Conservation (phyloP, 2,888 invertebrate genomes). For the Habroteleia sp. region DNA sequence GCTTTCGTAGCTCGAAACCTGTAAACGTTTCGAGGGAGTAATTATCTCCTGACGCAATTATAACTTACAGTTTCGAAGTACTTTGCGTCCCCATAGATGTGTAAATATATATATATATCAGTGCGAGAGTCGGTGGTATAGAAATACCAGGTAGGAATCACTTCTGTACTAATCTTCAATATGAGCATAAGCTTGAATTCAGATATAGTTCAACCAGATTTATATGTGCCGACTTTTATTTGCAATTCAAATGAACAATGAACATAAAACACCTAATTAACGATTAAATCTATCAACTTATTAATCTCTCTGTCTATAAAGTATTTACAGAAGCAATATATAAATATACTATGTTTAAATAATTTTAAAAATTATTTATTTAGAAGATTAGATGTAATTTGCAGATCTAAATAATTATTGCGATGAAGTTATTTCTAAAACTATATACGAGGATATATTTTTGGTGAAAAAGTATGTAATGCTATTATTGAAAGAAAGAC, state of each 20-base stretch:
- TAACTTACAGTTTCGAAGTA: slow-evolving; percentile 69
- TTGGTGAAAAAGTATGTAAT: too few species aligned
- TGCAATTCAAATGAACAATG: background rate
- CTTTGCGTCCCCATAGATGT: slow-evolving; percentile 39
- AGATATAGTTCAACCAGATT: background rate
- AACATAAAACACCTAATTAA: background rate
- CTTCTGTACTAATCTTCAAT: background rate
- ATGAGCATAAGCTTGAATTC: background rate
- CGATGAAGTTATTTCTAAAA: too few species aligned
- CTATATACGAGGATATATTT: too few species aligned
- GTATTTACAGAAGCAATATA: too few species aligned
- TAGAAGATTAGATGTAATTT: too few species aligned
- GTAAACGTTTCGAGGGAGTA: slow-evolving; percentile 60
- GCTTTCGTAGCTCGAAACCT: slow-evolving; percentile 45
- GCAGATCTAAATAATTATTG: too few species aligned
- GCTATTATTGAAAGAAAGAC: too few species aligned
- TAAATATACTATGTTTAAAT: too few species aligned
- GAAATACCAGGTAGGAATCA: background rate
- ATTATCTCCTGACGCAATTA: slow-evolving; percentile 73
- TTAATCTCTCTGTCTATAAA: too few species aligned
- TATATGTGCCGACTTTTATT: background rate
- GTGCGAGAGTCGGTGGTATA: slow-evolving; percentile 8
- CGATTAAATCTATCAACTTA: too few species aligned
- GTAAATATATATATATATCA: slow-evolving; percentile 36
- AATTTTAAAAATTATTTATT: too few species aligned